Evolutionary conservation across 2,888 invertebrate genomes (phyloP).

Genomic region (Zaprionus bogoriensis): DNA sequence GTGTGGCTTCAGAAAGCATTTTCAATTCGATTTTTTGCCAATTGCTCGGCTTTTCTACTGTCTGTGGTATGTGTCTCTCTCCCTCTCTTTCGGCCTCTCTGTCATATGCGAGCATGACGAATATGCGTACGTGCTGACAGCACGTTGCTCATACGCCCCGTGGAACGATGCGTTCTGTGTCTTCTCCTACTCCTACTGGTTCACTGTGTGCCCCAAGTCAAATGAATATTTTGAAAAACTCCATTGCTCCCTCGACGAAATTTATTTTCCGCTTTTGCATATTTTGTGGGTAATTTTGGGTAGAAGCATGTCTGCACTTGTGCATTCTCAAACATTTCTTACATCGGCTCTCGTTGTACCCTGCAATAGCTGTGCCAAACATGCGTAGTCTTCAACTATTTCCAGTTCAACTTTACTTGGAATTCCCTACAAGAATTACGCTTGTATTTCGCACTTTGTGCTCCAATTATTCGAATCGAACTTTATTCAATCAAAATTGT

Average conservation of each 20-base stretch:
- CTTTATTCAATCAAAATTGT: not conserved
- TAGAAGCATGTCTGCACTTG: conserved; percentile 43
- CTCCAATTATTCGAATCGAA: too few species aligned
- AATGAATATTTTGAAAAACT: conserved; percentile 60
- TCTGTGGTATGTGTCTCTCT: conserved; percentile 10
- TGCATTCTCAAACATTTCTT: not conserved
- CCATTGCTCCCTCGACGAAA: conserved; percentile 41
- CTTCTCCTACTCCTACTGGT: not conserved
- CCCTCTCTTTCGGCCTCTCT: not conserved
- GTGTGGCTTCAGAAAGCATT: conserved; percentile 48
- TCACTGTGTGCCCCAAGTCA: conserved; percentile 22
- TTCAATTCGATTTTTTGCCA: conserved; percentile 61
- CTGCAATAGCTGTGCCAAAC: too few species aligned
- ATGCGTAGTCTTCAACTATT: not conserved
- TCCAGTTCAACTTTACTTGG: not conserved
- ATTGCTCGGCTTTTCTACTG: conserved; percentile 34
- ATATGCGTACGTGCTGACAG: conserved; percentile 61
- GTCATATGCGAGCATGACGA: conserved; percentile 41
- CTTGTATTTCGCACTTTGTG: not conserved
- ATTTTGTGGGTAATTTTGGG: conserved; percentile 67
- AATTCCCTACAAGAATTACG: not conserved
- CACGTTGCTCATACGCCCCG: conserved; percentile 58
- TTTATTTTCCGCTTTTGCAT: conserved; percentile 66
- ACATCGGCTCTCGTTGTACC: conserved; percentile 1
- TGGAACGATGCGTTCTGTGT: conserved; percentile 13